A percentile compares a stretch with the other conserved stretches of the same genome.
Conservation (phyloP, 1,140 invertebrate species). For the Diprion similis region DNA sequence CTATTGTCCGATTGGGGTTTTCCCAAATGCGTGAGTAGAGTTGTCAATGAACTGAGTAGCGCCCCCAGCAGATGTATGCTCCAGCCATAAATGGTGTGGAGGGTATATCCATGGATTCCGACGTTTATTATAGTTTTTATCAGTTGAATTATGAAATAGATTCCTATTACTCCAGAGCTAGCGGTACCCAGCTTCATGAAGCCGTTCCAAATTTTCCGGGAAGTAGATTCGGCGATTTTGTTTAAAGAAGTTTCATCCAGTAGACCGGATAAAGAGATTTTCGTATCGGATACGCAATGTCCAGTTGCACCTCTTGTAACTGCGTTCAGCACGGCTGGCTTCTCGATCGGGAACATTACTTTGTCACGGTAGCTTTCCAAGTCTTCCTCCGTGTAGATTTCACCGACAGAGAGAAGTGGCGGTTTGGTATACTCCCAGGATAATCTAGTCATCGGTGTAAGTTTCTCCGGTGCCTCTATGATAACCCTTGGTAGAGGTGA, state of each 20-base stretch:
- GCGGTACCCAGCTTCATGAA: constrained; percentile 19
- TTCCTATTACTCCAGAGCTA: constrained; percentile 23
- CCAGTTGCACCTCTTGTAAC: constrained; percentile 17
- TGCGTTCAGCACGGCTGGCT: constrained; percentile 17
- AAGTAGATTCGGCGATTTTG: constrained; percentile 17
- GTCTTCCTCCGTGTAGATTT: constrained; percentile 16
- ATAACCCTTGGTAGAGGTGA: no score
- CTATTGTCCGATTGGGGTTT: neutral
- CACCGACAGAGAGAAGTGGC: neutral
- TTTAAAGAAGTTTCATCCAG: constrained; percentile 22
- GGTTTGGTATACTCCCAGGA: no score
- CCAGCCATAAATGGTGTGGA: constrained; percentile 27
- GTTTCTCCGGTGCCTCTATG: no score
- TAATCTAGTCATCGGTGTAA: no score
- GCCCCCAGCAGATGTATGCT: constrained; percentile 18
- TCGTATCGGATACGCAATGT: neutral
- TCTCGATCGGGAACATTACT: constrained; percentile 24
- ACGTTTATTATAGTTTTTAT: constrained; percentile 19
- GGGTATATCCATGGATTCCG: constrained; percentile 10
- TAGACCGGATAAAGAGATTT: constrained; percentile 15
- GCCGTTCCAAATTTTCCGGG: constrained; percentile 17
- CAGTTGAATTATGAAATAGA: constrained; percentile 12
- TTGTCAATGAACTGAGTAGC: constrained; percentile 4
- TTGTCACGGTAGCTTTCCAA: constrained; percentile 2
- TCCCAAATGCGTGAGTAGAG: neutral